Conservation (phyloP, 2,888 invertebrate species). For the Zygogramma bicolorata region DNA sequence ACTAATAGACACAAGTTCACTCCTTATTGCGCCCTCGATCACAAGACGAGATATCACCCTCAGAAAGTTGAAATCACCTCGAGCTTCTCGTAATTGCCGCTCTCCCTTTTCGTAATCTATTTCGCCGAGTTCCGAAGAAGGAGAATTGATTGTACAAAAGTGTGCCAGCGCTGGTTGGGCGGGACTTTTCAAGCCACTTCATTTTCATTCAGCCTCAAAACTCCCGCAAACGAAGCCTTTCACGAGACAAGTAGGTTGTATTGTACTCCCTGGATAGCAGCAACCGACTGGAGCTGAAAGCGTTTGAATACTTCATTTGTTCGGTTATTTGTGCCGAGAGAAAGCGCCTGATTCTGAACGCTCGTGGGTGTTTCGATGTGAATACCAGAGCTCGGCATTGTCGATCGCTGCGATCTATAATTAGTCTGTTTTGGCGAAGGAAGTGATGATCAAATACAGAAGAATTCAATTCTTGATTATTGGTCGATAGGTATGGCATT, state of each 20-base stretch:
- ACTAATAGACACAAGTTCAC: neutral
- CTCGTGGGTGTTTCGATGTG: neutral
- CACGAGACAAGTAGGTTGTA: constrained; percentile 3
- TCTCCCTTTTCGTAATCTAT: constrained; percentile 4
- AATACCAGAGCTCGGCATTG: neutral
- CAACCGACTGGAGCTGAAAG: neutral
- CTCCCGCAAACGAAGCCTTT: constrained; percentile 7
- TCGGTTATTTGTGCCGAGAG: neutral
- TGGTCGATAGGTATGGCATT: no score
- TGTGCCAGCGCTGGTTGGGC: constrained; percentile 10
- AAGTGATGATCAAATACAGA: no score
- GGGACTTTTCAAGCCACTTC: constrained; percentile 17
- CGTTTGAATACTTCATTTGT: constrained; percentile 9
- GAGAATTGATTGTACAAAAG: constrained; percentile 16
- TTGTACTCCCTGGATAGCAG: neutral
- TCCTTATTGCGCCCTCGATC: neutral
- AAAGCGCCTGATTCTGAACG: neutral
- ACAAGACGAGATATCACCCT: neutral
- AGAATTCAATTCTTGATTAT: no score
- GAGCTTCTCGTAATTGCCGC: constrained; percentile 2
- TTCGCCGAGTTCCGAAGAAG: constrained; percentile 8
- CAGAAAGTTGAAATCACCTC: constrained; percentile 9
- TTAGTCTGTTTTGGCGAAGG: no score
- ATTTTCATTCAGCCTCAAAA: constrained; percentile 9
- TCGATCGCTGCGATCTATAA: neutral